A percentile compares a stretch with the other conserved stretches of the same genome.
Evolutionary conservation across 2,797 vertebrate genomes (phyloP).

Genomic region (Triplophysa bombifrons): DNA sequence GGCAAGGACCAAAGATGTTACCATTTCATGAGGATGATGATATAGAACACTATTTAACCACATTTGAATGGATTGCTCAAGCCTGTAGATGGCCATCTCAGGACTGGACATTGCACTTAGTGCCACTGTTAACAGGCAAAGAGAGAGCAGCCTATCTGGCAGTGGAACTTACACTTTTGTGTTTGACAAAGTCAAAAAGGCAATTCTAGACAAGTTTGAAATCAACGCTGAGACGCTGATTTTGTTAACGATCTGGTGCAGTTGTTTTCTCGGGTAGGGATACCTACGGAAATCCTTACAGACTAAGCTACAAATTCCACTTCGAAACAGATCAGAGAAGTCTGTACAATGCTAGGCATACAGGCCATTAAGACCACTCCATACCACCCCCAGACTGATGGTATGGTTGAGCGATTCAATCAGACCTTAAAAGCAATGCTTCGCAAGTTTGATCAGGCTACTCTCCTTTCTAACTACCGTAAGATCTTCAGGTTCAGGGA

Average conservation of each 20-base stretch:
- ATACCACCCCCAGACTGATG: no score
- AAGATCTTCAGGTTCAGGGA: neutral
- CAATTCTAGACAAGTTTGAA: neutral
- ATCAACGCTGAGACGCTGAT: neutral
- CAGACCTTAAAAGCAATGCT: no score
- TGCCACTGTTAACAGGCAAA: neutral
- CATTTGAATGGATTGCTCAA: neutral
- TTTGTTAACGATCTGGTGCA: no score
- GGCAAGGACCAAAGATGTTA: neutral
- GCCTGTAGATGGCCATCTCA: neutral
- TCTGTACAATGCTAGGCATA: no score
- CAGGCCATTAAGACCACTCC: no score
- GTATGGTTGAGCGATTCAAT: no score
- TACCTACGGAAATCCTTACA: no score
- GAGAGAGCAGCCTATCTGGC: constrained; percentile 13
- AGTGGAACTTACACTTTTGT: neutral
- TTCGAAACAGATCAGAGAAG: no score
- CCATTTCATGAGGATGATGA: neutral
- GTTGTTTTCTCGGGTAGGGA: no score
- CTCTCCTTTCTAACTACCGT: no score
- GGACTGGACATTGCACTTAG: neutral
- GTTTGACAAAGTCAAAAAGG: neutral
- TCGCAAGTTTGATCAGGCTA: no score
- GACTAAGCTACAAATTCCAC: no score
- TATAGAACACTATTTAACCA: neutral